Percentiles rank a stretch among this genome's conserved stretches.
Evolutionary conservation across 2,797 vertebrate genomes (phyloP).

Genomic region (Sternarchorhynchus goeldii): DNA sequence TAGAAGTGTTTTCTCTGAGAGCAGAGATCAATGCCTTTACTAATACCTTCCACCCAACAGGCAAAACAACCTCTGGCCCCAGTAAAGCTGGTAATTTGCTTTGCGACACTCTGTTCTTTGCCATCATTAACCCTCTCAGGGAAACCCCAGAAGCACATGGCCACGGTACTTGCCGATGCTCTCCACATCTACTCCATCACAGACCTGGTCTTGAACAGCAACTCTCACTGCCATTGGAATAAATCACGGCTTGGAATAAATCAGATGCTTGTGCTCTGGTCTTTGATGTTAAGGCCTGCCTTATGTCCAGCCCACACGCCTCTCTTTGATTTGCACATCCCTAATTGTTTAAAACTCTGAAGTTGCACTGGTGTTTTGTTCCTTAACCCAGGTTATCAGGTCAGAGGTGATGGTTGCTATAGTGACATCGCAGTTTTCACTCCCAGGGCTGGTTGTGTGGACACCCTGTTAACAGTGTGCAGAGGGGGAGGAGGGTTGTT

Average conservation of each 20-base stretch:
- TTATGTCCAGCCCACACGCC: neutral
- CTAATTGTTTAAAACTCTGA: neutral
- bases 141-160: conserved; percentile 3
- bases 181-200: neutral
- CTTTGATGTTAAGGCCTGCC: neutral
- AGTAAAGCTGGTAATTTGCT: neutral
- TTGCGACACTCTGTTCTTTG: neutral
- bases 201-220: neutral
- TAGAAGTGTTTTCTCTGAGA: neutral
- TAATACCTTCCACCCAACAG: neutral
- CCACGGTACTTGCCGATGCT: neutral
- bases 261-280: neutral
- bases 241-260: no score
- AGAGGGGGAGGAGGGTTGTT: neutral
- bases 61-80: neutral
- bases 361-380: neutral
- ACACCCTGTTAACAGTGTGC: neutral
- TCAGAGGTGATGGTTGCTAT: neutral
- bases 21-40: no score
- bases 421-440: neutral
- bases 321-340: no score
- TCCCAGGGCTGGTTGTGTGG: neutral
- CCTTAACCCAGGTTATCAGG: neutral
- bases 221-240: neutral
- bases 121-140: conserved; percentile 10